Conservation (phyloP, 1,140 invertebrate genomes). For the Drosophila nasuta region DNA sequence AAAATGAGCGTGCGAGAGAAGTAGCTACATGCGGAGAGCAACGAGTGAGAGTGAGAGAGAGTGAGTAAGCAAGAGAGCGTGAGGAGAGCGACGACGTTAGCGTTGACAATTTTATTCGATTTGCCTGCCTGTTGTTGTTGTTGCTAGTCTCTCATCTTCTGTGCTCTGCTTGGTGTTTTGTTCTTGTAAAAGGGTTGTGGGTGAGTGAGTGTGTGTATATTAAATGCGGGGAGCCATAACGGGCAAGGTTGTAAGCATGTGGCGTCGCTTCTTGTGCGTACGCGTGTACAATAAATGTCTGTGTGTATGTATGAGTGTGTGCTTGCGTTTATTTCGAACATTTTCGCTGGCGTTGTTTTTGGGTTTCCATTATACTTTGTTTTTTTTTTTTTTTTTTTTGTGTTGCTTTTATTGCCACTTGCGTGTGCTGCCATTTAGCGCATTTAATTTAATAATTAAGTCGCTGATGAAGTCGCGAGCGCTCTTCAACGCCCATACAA, state of each 20-base stretch:
- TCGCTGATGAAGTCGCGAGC: constrained; percentile 70
- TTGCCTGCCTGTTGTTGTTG: constrained; percentile 42
- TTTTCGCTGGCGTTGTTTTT: constrained; percentile 51
- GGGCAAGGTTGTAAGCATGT: constrained; percentile 76
- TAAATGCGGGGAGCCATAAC: constrained; percentile 54
- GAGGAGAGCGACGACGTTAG: constrained; percentile 15
- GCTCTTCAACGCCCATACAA: constrained; percentile 44
- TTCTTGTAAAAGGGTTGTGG: constrained; percentile 46
- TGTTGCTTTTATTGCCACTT: constrained; percentile 74
- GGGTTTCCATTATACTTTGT: constrained; percentile 55
- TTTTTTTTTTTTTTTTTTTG: constrained; percentile 23
- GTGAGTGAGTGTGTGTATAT: constrained; percentile 39
- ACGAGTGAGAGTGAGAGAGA: constrained; percentile 23
- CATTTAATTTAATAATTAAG: constrained; percentile 83
- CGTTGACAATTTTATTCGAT: constrained; percentile 70
- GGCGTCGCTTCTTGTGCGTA: constrained; percentile 44
- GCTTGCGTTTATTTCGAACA: constrained; percentile 33
- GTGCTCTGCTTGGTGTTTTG: constrained; percentile 7
- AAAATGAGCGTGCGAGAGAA: constrained; percentile 22
- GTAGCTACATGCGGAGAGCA: background rate
- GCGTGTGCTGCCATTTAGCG: constrained; percentile 81
- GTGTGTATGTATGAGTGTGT: constrained; percentile 22
- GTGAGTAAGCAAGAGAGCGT: constrained; percentile 3
- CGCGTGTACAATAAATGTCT: background rate
- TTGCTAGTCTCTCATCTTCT: constrained; percentile 6